Evolutionary conservation across 2,113 vertebrate genomes (phyloP).

Genomic region (Solenodon paradoxus): DNA sequence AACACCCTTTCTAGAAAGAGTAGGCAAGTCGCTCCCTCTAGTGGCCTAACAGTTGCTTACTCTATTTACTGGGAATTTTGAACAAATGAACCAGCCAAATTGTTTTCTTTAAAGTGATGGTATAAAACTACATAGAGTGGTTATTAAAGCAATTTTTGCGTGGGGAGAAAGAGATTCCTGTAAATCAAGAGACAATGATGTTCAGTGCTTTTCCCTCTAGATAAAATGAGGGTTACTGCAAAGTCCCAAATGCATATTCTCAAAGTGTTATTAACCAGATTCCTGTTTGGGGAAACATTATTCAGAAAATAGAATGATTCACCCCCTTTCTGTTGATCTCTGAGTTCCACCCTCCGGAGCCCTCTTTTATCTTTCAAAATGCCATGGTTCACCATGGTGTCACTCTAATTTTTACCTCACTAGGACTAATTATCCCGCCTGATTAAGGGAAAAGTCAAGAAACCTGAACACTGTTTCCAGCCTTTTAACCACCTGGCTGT

Average conservation of each 20-base stretch:
- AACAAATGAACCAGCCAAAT: neutral
- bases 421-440: neutral
- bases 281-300: neutral
- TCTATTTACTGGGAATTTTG: neutral
- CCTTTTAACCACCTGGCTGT: neutral
- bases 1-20: neutral
- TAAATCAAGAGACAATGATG: neutral
- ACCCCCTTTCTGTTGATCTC: neutral
- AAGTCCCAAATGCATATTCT: neutral
- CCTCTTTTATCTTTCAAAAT: neutral
- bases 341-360: neutral
- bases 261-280: neutral
- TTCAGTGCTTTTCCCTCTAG: neutral
- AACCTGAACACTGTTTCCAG: neutral
- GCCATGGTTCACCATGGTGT: neutral
- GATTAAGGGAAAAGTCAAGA: neutral
- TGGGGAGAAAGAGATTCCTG: neutral
- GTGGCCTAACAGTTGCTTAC: neutral
- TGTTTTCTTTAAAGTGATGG: neutral
- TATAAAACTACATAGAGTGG: neutral
- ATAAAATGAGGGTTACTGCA: neutral
- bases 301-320: neutral
- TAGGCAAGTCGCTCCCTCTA: constrained; percentile 12
- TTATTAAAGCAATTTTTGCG: neutral
- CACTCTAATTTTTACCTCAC: neutral